These are phyloP conservation scores for Crotophaga sulcirostris DNA, from an alignment of 2,113 vertebrate genomes.

Conservation along the genomic window DNA sequence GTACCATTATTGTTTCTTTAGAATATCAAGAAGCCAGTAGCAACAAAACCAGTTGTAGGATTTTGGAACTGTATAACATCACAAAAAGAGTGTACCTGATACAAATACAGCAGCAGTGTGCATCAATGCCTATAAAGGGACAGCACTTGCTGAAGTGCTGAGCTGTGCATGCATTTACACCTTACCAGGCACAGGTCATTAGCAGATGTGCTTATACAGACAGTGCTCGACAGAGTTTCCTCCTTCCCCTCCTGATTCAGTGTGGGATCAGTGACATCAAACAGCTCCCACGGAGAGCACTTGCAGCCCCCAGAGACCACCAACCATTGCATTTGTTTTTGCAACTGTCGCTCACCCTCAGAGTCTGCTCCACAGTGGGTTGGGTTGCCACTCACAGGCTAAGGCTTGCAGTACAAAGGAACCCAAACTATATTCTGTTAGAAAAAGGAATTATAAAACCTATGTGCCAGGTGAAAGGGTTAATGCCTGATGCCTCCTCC, in stretches of 20 bases:
- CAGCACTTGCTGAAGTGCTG: neutral
- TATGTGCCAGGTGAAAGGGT: neutral
- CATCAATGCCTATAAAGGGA: neutral
- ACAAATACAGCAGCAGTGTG: neutral
- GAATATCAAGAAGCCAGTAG: neutral
- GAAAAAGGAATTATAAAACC: neutral
- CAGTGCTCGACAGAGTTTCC: neutral
- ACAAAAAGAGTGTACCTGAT: neutral
- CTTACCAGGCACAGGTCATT: neutral
- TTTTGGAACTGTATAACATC: neutral
- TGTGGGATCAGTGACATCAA: neutral
- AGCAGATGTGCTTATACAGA: neutral
- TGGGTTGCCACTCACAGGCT: rapidly evolving
- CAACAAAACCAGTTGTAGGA: neutral
- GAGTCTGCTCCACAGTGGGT: neutral
- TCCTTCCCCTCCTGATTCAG: neutral
- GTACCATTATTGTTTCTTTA: neutral
- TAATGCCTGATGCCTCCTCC: neutral
- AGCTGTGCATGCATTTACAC: neutral
- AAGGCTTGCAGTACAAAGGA: neutral
- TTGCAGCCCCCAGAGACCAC: neutral
- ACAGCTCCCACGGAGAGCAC: neutral
- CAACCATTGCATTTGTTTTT: neutral
- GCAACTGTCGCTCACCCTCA: neutral
- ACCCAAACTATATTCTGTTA: neutral